Conservation (phyloP, 2,888 invertebrate genomes). For the Neoascia interrupta region DNA sequence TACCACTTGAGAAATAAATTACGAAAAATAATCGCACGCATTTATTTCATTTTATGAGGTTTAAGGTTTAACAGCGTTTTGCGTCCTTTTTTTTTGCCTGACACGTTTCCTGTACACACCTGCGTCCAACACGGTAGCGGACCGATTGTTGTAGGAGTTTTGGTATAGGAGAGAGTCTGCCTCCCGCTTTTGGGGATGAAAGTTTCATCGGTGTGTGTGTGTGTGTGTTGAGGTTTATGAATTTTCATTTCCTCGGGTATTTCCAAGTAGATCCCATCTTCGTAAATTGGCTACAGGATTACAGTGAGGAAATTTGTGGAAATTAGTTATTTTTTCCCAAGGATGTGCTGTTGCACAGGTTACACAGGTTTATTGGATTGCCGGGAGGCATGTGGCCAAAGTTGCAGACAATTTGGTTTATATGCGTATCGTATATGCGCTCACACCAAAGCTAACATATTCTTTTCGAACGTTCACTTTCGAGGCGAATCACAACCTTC, state of each 20-base stretch:
- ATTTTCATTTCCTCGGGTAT: conserved; percentile 69
- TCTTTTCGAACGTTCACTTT: conserved; percentile 44
- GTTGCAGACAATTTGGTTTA: conserved; percentile 46
- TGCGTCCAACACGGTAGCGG: conserved; percentile 41
- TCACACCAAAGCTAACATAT: conserved; percentile 55
- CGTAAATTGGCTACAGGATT: conserved; percentile 69
- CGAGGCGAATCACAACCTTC: too few species aligned
- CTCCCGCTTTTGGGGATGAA: conserved; percentile 7
- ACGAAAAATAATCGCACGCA: conserved; percentile 69
- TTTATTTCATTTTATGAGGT: conserved; percentile 69
- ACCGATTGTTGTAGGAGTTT: background rate
- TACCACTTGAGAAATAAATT: conserved; percentile 68
- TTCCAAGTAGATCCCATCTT: conserved; percentile 65
- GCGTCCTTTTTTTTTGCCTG: conserved; percentile 1
- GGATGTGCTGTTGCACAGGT: conserved; percentile 38
- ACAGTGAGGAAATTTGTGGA: conserved; percentile 68
- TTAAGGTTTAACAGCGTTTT: conserved; percentile 57
- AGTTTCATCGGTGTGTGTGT: conserved; percentile 5
- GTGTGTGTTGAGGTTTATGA: conserved; percentile 55
- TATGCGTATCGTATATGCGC: conserved; percentile 14
- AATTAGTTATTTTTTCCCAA: conserved; percentile 55
- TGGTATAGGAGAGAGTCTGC: background rate
- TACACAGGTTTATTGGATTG: conserved; percentile 56
- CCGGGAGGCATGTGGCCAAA: conserved; percentile 60
- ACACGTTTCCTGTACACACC: conserved; percentile 48